Evolutionary conservation across 2,797 vertebrate species (phyloP).

Genomic region (Selene dorsalis): DNA sequence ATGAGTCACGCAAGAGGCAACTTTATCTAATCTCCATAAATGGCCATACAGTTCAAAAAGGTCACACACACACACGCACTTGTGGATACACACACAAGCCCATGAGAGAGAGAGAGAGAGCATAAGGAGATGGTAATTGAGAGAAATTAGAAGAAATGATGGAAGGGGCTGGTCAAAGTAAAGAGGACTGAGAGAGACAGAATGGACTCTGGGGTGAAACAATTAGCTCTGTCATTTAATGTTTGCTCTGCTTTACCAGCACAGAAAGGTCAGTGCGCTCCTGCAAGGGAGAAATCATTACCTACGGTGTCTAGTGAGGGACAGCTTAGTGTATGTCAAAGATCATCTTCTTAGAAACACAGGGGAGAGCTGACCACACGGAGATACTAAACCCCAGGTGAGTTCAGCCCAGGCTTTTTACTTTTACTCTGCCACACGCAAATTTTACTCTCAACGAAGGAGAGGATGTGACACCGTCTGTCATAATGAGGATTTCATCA

Average conservation of each 20-base stretch:
- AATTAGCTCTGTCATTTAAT: slow-evolving; percentile 70
- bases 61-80: slow-evolving; percentile 56
- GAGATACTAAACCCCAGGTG: background rate
- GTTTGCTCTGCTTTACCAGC: slow-evolving; percentile 56
- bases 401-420: background rate
- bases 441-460: no score
- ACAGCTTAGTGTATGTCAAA: slow-evolving; percentile 22
- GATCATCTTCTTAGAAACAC: background rate
- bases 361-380: background rate
- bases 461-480: no score
- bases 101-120: slow-evolving; percentile 53
- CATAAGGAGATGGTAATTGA: slow-evolving; percentile 74
- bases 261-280: slow-evolving; percentile 63
- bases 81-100: slow-evolving; percentile 28
- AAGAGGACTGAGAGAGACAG: slow-evolving; percentile 59
- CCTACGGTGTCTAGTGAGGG: slow-evolving; percentile 16
- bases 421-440: background rate
- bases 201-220: slow-evolving; percentile 67
- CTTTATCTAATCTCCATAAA: slow-evolving; percentile 97
- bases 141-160: slow-evolving; percentile 77
- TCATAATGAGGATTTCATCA: background rate
- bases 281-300: slow-evolving; percentile 24
- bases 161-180: slow-evolving; percentile 62
- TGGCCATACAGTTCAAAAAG: slow-evolving; percentile 88
- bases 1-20: slow-evolving; percentile 89